phyloP scores from a whole-genome alignment of 2,797 vertebrate species.

The Podarcis lilfordi region DNA sequence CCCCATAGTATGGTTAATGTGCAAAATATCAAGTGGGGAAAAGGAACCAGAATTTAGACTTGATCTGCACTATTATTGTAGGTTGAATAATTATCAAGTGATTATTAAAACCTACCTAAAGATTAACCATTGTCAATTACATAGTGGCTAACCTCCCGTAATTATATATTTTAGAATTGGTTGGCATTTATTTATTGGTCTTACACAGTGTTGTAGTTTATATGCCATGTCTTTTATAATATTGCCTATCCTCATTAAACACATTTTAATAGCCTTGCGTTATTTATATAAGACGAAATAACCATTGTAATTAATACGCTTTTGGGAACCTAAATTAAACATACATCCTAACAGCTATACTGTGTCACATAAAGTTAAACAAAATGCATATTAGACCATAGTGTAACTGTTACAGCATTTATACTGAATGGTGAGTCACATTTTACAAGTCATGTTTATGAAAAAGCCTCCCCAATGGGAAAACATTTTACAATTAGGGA shows the following conservation, averaged over 20 bases:
- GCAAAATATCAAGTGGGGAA: conserved; percentile 47
- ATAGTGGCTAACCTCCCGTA: conserved; percentile 47
- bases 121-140: conserved; percentile 61
- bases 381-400: not conserved
- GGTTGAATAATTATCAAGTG: conserved; percentile 70
- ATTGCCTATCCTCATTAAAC: conserved; percentile 52
- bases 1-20: conserved; percentile 38
- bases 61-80: conserved; percentile 66
- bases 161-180: conserved; percentile 53
- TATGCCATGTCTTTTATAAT: not conserved
- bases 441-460: not conserved
- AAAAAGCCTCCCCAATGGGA: not conserved
- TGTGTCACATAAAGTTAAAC: conserved; percentile 31
- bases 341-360: not conserved
- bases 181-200: conserved; percentile 62
- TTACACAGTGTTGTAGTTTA: conserved; percentile 28
- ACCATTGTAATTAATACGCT: conserved; percentile 47
- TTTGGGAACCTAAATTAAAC: conserved; percentile 50
- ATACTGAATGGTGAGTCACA: conserved; percentile 24
- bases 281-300: conserved; percentile 65
- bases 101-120: conserved; percentile 73
- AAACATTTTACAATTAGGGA: conserved; percentile 32
- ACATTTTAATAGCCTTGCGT: conserved; percentile 65
- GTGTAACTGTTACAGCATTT: not conserved
- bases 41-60: conserved; percentile 69